Evolutionary conservation across 2,113 vertebrate species (phyloP), one percentile per base, ranked within the genome.

Genomic region (Micromys minutus): DNA sequence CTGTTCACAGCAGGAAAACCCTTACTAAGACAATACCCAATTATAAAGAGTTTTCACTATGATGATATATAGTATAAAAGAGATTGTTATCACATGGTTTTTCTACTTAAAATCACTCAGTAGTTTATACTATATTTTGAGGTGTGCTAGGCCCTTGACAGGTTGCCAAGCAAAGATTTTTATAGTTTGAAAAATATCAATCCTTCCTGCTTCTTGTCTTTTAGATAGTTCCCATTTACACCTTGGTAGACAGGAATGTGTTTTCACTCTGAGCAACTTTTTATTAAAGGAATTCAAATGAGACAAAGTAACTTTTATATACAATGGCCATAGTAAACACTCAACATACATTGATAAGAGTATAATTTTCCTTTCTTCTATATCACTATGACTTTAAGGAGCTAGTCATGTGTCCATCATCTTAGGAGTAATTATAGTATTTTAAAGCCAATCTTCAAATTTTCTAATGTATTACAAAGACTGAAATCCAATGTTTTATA

Each of bases 381-480:
- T 21, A 47, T 15, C 22, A 17, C 0, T 11, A 36, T 26, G 52
- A 74, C 86, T 77, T 94, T 29, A 94, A 74, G 9, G 19, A 94
- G 76, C 34, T 7, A 42, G 50, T 7, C 26, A 26, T 29, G 16
- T 92, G 36, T 79, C 59, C 36, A 84, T 29, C 42, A 7, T 96
- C 29, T 94, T 36, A 52, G 71, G 71, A 93, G 71, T 4, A 90
- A 93, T 50, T 88, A 42, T 55, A 91, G 90, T 50, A 94, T 31
- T 8, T 42, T 47, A 52, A 71, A 93, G 57, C 72, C 74, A 67
- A 61, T 59, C 47, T 90, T 63, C 29, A 95, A 72, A 76, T 72
- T 69, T 85, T 63, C 52, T 94, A 29, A 63, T 52, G 90, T 93
- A 75, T 91, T 95, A 42, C 90, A 57, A 96, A 55, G 47, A 55